Evolutionary conservation across 2,113 vertebrate genomes (phyloP).

Genomic region (Casuarius casuarius): DNA sequence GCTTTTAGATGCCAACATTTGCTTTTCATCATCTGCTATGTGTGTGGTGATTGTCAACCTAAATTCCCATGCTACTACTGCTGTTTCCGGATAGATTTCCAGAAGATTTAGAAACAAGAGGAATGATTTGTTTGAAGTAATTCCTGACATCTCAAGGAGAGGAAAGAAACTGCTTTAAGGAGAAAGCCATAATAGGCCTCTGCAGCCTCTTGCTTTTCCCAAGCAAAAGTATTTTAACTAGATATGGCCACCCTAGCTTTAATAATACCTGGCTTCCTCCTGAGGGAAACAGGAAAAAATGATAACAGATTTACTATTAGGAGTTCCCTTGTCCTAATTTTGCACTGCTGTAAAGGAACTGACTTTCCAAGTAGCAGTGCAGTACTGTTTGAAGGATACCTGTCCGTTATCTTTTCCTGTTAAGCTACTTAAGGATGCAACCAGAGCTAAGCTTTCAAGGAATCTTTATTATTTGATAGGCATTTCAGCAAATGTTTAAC

Average conservation of each 20-base stretch:
- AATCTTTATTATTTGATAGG: neutral
- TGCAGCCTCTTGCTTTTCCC: neutral
- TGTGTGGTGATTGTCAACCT: neutral
- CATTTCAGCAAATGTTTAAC: neutral
- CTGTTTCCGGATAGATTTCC: neutral
- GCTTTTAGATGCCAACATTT: neutral
- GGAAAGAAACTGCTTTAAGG: neutral
- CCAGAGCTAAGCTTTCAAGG: neutral
- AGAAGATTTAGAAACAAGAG: neutral
- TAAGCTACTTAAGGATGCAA: fast-evolving
- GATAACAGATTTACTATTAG: neutral
- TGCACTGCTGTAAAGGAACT: neutral
- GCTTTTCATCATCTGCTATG: neutral
- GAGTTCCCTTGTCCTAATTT: neutral
- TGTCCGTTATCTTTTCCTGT: fast-evolving
- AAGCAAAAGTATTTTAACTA: neutral
- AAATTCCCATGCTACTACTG: fast-evolving
- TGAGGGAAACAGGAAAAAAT: neutral
- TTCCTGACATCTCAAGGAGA: neutral
- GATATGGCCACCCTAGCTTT: neutral
- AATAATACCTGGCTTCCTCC: neutral
- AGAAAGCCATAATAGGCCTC: neutral
- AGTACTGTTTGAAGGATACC: neutral
- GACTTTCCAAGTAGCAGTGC: neutral
- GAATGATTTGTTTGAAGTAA: neutral